Evolutionary conservation across 2,888 invertebrate species (phyloP).

Genomic region (Drosophila quinaria): DNA sequence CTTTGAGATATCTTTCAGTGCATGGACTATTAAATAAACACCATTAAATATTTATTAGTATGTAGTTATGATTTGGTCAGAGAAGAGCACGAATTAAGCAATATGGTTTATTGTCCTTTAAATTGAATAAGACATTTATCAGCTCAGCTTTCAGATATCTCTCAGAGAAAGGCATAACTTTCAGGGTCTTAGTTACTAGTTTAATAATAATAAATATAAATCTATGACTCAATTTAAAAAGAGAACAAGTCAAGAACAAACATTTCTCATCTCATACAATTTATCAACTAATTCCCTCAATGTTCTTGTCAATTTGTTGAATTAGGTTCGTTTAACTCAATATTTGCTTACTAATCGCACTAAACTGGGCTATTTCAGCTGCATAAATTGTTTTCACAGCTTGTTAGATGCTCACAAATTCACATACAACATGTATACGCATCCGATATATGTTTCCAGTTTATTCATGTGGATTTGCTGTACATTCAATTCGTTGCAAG

Average conservation of each 20-base stretch:
- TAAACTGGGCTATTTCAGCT: slow-evolving; percentile 37
- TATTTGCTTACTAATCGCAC: slow-evolving; percentile 16
- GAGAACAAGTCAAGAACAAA: no score
- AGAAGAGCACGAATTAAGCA: not conserved
- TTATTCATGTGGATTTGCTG: slow-evolving; percentile 22
- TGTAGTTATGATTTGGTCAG: not conserved
- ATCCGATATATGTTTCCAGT: slow-evolving; percentile 9
- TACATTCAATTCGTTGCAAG: slow-evolving; percentile 7
- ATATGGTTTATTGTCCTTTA: not conserved
- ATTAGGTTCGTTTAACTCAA: slow-evolving; percentile 1
- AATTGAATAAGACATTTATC: not conserved
- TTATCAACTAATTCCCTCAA: not conserved
- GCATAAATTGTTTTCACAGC: slow-evolving; percentile 59
- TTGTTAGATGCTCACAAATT: slow-evolving; percentile 22
- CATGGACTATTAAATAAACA: slow-evolving; percentile 1
- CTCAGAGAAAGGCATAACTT: no score
- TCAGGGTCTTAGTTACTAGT: no score
- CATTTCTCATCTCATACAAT: not conserved
- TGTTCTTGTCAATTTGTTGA: slow-evolving; percentile 9
- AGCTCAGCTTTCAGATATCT: no score
- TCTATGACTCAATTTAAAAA: not conserved
- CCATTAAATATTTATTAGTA: slow-evolving; percentile 1
- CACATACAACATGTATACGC: not conserved
- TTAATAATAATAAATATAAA: not conserved
- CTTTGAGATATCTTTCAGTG: slow-evolving; percentile 8